Conservation (phyloP, 2,797 vertebrate genomes). For the Hypotaenidia philippensis region DNA sequence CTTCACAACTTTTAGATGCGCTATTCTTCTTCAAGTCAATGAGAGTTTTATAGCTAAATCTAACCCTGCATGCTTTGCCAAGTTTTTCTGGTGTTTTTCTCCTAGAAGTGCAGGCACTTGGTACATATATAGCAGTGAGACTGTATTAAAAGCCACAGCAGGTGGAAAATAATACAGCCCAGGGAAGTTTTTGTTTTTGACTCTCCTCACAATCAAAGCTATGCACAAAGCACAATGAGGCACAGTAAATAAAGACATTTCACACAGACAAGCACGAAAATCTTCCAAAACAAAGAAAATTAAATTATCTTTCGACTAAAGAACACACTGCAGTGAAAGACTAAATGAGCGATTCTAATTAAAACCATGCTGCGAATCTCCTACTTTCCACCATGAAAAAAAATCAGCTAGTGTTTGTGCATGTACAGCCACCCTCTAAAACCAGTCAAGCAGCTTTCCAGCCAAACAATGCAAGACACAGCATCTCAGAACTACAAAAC, state of each 20-base stretch:
- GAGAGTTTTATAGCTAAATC: neutral
- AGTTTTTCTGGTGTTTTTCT: neutral
- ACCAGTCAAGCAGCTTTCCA: conserved; percentile 52
- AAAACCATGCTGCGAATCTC: conserved; percentile 64
- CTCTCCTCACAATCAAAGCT: neutral
- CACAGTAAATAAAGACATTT: conserved; percentile 57
- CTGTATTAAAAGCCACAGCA: conserved; percentile 57
- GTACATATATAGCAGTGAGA: neutral
- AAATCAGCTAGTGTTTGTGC: neutral
- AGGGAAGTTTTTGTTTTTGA: conserved; percentile 9
- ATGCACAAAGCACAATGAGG: neutral
- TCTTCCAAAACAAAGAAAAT: conserved; percentile 56
- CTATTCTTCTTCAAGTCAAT: neutral
- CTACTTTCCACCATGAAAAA: conserved; percentile 3
- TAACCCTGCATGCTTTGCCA: neutral
- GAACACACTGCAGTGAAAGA: conserved; percentile 47
- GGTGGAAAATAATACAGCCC: conserved; percentile 33
- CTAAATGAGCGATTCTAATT: conserved; percentile 63
- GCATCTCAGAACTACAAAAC: conserved; percentile 1
- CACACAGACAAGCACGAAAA: conserved; percentile 24
- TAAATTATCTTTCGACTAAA: conserved; percentile 52
- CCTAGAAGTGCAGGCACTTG: neutral
- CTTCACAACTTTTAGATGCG: neutral
- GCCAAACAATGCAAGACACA: neutral
- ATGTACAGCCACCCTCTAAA: conserved; percentile 16